A percentile compares a stretch with the other conserved stretches of the same genome.
Conservation (phyloP, 2,888 invertebrate genomes). For the Plusia festucae region DNA sequence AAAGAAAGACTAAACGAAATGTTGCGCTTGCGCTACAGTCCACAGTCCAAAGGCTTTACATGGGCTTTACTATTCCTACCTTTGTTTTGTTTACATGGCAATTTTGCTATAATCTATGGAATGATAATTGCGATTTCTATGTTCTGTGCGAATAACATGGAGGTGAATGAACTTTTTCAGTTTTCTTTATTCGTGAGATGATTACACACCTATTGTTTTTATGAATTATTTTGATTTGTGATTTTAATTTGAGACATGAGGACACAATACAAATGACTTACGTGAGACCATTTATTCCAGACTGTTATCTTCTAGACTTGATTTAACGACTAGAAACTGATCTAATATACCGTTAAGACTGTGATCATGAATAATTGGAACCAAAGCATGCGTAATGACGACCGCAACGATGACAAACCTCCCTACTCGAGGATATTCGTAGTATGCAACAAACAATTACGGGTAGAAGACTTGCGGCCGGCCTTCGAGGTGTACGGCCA, state of each 20-base stretch:
- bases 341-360: conserved; percentile 55
- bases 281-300: conserved; percentile 47
- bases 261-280: conserved; percentile 51
- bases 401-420: conserved; percentile 90
- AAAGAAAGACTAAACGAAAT: no score
- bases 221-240: conserved; percentile 28
- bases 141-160: conserved; percentile 15
- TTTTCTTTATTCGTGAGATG: conserved; percentile 40
- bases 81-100: neutral
- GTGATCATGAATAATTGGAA: conserved; percentile 58
- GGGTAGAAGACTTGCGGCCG: conserved; percentile 93
- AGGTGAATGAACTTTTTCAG: conserved; percentile 56
- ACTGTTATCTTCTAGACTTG: conserved; percentile 51
- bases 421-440: conserved; percentile 97
- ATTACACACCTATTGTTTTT: conserved; percentile 17
- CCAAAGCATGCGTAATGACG: conserved; percentile 64
- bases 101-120: neutral
- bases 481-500: conserved; percentile 94
- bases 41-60: no score
- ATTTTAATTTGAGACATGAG: conserved; percentile 45
- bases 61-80: no score
- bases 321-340: conserved; percentile 56
- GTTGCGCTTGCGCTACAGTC: no score
- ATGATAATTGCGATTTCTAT: neutral
- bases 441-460: conserved; percentile 92